Conservation (phyloP, 2,888 invertebrate species). For the Calameuta filiformis region DNA sequence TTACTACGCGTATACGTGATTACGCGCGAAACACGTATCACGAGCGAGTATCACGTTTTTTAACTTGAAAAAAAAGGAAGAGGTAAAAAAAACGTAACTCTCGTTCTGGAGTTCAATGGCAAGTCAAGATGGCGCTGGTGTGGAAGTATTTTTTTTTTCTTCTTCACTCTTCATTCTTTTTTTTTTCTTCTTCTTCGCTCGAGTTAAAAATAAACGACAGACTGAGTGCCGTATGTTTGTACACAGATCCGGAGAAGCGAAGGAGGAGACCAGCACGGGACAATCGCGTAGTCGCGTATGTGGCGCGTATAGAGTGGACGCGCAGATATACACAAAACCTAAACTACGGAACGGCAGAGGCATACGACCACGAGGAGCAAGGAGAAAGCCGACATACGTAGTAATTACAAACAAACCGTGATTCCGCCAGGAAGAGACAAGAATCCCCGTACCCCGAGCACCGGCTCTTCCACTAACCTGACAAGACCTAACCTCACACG, state of each 20-base stretch:
- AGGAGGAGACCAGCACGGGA: background rate
- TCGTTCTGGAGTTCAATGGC: background rate
- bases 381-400: slow-evolving; percentile 6
- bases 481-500: background rate
- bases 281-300: background rate
- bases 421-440: slow-evolving; percentile 46
- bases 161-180: background rate
- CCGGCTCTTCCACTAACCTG: background rate
- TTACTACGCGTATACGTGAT: background rate
- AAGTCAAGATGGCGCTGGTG: background rate
- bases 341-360: background rate
- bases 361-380: background rate
- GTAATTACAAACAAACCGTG: slow-evolving; percentile 59
- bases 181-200: background rate
- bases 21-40: background rate
- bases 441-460: background rate
- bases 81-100: background rate
- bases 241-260: background rate
- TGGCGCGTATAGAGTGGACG: background rate
- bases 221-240: background rate
- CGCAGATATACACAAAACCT: background rate
- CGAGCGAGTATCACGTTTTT: background rate
- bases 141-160: background rate
- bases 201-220: background rate
- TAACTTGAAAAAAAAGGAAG: background rate